These are phyloP conservation scores for Phaonia tiefii DNA, from an alignment of 2,888 invertebrate species.

Conservation along the genomic window DNA sequence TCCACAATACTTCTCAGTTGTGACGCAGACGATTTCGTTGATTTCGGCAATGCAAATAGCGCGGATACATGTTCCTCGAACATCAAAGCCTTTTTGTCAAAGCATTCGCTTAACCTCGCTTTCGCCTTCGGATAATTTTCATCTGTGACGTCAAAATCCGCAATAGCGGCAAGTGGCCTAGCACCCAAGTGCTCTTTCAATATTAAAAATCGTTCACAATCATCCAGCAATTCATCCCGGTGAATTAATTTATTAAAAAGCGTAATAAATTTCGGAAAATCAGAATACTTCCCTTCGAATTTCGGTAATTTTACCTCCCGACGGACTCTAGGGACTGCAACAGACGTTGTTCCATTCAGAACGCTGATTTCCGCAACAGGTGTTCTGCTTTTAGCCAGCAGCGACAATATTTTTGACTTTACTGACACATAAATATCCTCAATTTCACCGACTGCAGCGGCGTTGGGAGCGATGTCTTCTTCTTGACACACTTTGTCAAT, in stretches of 20 bases:
- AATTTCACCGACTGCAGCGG: conserved; percentile 45
- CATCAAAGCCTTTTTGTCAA: conserved; percentile 65
- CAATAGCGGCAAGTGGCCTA: conserved; percentile 44
- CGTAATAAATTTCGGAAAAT: conserved; percentile 61
- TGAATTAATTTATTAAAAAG: conserved; percentile 63
- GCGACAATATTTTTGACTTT: conserved; percentile 51
- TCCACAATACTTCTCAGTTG: conserved; percentile 57
- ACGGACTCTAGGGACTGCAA: conserved; percentile 38
- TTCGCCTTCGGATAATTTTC: conserved; percentile 60
- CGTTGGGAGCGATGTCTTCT: conserved; percentile 27
- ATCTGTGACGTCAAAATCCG: conserved; percentile 62
- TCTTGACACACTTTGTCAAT: conserved; percentile 47
- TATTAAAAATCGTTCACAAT: conserved; percentile 50
- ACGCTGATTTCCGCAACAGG: conserved; percentile 41
- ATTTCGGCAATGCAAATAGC: conserved; percentile 46
- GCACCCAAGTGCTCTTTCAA: conserved; percentile 48
- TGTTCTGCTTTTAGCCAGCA: too few relatives aligned
- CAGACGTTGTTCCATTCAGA: conserved; percentile 20
- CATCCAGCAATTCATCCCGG: conserved; percentile 54
- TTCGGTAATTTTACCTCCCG: conserved; percentile 61
- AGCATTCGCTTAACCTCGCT: conserved; percentile 48
- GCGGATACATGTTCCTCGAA: conserved; percentile 62
- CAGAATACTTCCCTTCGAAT: conserved; percentile 63
- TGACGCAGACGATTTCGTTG: conserved; percentile 46
- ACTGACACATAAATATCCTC: conserved; percentile 56